Conservation (phyloP, 2,113 vertebrate genomes). For the Solea solea region DNA sequence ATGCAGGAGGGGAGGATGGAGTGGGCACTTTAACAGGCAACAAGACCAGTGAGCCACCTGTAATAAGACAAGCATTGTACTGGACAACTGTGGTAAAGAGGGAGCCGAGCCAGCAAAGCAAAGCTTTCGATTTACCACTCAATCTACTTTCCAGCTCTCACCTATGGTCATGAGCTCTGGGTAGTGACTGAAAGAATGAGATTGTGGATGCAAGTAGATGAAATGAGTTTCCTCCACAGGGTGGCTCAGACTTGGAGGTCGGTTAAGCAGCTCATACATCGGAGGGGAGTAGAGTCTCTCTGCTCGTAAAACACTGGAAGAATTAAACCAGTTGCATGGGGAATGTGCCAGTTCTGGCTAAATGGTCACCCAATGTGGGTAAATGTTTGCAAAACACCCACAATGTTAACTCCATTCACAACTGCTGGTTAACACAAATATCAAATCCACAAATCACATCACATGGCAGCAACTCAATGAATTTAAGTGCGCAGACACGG, state of each 20-base stretch:
- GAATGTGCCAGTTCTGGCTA: not conserved
- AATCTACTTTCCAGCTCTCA: not conserved
- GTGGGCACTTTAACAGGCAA: not conserved
- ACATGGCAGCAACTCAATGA: too few species aligned
- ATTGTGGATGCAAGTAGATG: not conserved
- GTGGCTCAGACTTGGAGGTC: not conserved
- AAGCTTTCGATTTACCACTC: not conserved
- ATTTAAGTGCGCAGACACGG: too few species aligned
- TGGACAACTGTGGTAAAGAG: not conserved
- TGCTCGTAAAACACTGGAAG: not conserved
- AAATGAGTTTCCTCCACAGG: not conserved
- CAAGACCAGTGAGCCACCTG: not conserved
- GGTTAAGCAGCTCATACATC: not conserved
- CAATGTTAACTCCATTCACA: too few species aligned
- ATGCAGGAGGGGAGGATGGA: not conserved
- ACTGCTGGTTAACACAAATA: too few species aligned
- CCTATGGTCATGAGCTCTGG: not conserved
- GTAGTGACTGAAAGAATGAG: not conserved
- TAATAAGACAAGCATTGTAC: not conserved
- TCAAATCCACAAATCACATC: too few species aligned
- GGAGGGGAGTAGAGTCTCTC: not conserved
- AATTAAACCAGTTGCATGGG: not conserved
- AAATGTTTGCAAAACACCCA: not conserved
- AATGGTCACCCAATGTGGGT: not conserved
- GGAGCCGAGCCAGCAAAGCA: conserved; percentile 6